Base-by-base conservation (phyloP, 2,113 vertebrate genomes). In the Eulemur macaco region DNA sequence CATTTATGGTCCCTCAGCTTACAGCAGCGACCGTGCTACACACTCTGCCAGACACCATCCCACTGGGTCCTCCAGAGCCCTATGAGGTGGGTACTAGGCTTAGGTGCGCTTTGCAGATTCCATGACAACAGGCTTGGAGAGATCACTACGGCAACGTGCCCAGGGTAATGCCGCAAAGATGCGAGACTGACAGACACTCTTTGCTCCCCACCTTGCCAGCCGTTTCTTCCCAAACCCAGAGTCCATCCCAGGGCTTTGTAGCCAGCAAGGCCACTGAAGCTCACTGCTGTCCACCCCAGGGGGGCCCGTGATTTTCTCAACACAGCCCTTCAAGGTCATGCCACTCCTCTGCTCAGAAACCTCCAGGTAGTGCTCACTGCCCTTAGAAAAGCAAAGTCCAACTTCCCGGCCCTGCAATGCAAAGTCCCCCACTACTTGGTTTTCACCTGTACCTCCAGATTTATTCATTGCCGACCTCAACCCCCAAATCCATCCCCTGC, bases 221-320 rank as follows among this genome's bases (percentile, higher is more conserved):
- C 45, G 14, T 0, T 3, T 76, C 71, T 69, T 47, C 56, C 64
- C 80, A 54, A 8, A 34, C 15, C 66, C 81, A n/a, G 58, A 31
- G 81, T 0, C 10, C 54, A 45, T 3, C 27, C 50, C 50, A 52
- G 50, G 50, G 2, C 50, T 52, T 52, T 52, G 0, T 3, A 11
- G 66, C 18, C 56, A 2, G 54, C 37, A 1, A 23, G 90, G 15
- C 0, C 8, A 27, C 64, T 14, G 0, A 14, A 1, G 25, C 25
- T 17, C 2, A 81, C 63, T 0, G 1, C 0, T 1, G 2, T 23
- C 63, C 1, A 0, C 18, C 17, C 13, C 69, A 13, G 0, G 1
- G 1, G 5, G 10, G 5, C 5, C 78, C n/a, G 39, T 3, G 1
- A 5, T 15, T 31, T 29, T 11, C 39, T 29, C 23, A 31, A 25